Percentiles rank a stretch among this genome's conserved stretches.
Evolutionary conservation across 2,797 vertebrate genomes (phyloP).

Genomic region (Rhynchonycteris naso): DNA sequence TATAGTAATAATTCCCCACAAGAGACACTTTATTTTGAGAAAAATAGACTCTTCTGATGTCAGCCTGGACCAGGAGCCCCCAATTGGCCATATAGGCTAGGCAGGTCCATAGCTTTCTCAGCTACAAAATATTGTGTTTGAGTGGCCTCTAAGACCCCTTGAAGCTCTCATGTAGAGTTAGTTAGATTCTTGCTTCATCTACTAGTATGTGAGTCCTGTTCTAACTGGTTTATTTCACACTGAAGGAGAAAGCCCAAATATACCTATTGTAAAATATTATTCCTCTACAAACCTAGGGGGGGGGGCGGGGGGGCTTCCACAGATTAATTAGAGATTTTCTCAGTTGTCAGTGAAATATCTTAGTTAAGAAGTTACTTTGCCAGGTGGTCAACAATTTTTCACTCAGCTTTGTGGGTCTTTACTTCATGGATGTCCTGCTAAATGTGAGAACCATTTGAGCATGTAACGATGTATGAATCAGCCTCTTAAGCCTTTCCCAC

Average conservation of each 20-base stretch:
- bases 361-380: not conserved
- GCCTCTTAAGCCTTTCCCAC: too few relatives aligned
- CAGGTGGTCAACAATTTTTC: not conserved
- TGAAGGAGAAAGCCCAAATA: not conserved
- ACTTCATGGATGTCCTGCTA: not conserved
- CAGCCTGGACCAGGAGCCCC: not conserved
- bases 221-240: not conserved
- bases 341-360: not conserved
- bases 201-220: not conserved
- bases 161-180: not conserved
- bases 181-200: not conserved
- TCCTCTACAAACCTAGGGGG: not conserved
- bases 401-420: not conserved
- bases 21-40: not conserved
- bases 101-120: not conserved
- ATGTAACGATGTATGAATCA: accelerated
- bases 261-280: not conserved
- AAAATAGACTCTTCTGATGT: not conserved
- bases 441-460: not conserved
- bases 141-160: not conserved
- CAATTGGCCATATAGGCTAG: not conserved
- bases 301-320: not conserved
- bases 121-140: not conserved
- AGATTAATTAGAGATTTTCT: not conserved
- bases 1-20: not conserved